Conservation (phyloP, 2,888 invertebrate species). For the Epinotia bilunana region DNA sequence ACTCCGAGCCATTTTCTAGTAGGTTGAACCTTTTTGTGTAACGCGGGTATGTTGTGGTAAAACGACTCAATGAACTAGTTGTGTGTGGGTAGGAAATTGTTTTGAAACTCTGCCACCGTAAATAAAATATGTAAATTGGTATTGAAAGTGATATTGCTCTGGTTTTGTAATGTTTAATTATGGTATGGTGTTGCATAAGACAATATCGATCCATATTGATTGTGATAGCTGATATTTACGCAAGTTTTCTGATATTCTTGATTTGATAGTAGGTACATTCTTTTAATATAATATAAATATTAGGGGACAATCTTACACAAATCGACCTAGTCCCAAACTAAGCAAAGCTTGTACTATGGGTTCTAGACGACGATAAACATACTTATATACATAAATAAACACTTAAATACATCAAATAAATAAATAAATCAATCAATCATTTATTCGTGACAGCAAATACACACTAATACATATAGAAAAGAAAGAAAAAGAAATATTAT, state of each 20-base stretch:
- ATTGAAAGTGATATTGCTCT: conserved; percentile 32
- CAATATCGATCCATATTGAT: background rate
- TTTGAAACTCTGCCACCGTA: conserved; percentile 40
- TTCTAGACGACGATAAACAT: too few relatives aligned
- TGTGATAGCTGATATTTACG: background rate
- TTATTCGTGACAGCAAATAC: too few relatives aligned
- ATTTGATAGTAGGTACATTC: background rate
- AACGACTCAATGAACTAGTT: conserved; percentile 49
- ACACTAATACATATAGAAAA: too few relatives aligned
- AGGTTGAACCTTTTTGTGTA: background rate
- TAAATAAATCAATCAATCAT: too few relatives aligned
- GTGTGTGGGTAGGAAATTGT: conserved; percentile 50
- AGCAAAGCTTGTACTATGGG: too few relatives aligned
- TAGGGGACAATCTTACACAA: too few relatives aligned
- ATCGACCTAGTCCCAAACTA: too few relatives aligned
- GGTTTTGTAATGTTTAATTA: conserved; percentile 28
- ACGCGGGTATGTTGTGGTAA: conserved; percentile 35
- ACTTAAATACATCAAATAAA: too few relatives aligned
- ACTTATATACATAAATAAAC: too few relatives aligned
- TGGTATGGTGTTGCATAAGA: conserved; percentile 24
- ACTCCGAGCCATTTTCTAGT: background rate
- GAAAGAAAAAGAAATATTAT: too few relatives aligned
- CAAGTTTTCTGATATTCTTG: background rate
- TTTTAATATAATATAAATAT: too few relatives aligned
- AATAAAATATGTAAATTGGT: conserved; percentile 40